These are phyloP conservation scores for Luffia ferchaultella DNA, from an alignment of 2,888 invertebrate species.

Conservation along the genomic window DNA sequence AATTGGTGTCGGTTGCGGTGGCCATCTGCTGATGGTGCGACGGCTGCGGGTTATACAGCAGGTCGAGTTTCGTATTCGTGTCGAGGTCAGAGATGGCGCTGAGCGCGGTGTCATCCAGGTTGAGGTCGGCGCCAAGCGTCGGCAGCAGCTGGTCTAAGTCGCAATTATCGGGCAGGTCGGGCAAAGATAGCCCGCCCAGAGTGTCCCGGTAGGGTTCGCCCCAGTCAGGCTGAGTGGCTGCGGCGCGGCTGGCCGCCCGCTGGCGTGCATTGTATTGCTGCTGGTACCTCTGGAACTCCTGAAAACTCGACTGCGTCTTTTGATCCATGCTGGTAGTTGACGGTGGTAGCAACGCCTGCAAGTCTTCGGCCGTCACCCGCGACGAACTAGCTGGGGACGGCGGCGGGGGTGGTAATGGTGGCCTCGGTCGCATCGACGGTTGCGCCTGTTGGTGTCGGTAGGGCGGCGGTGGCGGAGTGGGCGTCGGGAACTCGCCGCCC, in stretches of 20 bases:
- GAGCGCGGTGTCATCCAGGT: constrained; percentile 50
- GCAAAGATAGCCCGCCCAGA: constrained; percentile 33
- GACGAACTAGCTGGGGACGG: constrained; percentile 7
- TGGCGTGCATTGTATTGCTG: constrained; percentile 70
- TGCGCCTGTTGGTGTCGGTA: constrained; percentile 1
- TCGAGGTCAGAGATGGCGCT: constrained; percentile 48
- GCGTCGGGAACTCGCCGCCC: not conserved
- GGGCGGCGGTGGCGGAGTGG: constrained; percentile 8
- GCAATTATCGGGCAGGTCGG: constrained; percentile 49
- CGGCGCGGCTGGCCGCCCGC: constrained; percentile 45
- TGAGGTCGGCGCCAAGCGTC: constrained; percentile 66
- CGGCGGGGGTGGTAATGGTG: constrained; percentile 19
- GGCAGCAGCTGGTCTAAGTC: constrained; percentile 74
- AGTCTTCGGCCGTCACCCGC: constrained; percentile 42
- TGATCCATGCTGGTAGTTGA: constrained; percentile 67
- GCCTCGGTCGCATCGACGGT: constrained; percentile 5
- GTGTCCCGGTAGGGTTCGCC: constrained; percentile 57
- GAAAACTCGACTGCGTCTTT: constrained; percentile 66
- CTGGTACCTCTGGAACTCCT: constrained; percentile 70
- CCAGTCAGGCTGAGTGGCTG: constrained; percentile 45
- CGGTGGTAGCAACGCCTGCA: constrained; percentile 55
- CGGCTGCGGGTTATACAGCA: constrained; percentile 23
- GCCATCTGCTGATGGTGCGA: too few species aligned
- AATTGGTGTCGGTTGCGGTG: constrained; percentile 5
- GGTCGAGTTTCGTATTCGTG: constrained; percentile 45